Percentiles rank a stretch among this genome's conserved stretches.
Evolutionary conservation across 2,113 vertebrate species (phyloP).

Genomic region (Oophaga pumilio): DNA sequence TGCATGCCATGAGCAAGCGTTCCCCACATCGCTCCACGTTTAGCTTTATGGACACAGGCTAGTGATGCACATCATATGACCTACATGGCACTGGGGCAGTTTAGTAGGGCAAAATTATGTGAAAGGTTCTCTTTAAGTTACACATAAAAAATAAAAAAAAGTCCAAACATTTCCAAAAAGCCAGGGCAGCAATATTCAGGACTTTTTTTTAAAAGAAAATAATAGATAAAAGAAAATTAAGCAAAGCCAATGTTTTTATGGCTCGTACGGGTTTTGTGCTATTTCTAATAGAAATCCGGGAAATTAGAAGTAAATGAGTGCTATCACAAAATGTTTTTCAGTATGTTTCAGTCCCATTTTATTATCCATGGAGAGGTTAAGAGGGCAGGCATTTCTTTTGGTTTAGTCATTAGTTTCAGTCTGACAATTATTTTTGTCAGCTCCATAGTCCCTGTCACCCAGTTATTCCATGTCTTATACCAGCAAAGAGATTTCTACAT

Average conservation of each 20-base stretch:
- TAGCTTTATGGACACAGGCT: too few species aligned
- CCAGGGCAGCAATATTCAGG: not conserved
- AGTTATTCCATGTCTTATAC: not conserved
- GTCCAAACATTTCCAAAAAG: not conserved
- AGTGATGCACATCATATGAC: too few species aligned
- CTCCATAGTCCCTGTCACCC: not conserved
- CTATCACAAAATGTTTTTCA: not conserved
- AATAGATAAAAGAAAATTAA: not conserved
- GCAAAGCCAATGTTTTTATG: not conserved
- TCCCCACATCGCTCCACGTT: too few species aligned
- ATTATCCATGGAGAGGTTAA: slow-evolving; percentile 8
- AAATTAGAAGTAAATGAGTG: slow-evolving; percentile 8
- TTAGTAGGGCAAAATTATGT: too few species aligned
- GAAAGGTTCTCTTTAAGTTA: not conserved
- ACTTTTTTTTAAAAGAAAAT: not conserved
- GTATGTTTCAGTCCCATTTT: not conserved
- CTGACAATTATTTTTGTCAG: slow-evolving; percentile 4
- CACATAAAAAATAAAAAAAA: not conserved
- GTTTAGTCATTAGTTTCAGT: not conserved
- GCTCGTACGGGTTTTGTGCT: not conserved
- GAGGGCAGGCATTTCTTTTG: not conserved
- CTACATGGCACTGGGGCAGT: too few species aligned
- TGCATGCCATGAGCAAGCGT: too few species aligned
- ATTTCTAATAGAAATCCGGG: not conserved
- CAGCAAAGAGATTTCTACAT: not conserved